Evolutionary conservation across 2,113 vertebrate genomes (phyloP).

Genomic region (Siniperca chuatsi): DNA sequence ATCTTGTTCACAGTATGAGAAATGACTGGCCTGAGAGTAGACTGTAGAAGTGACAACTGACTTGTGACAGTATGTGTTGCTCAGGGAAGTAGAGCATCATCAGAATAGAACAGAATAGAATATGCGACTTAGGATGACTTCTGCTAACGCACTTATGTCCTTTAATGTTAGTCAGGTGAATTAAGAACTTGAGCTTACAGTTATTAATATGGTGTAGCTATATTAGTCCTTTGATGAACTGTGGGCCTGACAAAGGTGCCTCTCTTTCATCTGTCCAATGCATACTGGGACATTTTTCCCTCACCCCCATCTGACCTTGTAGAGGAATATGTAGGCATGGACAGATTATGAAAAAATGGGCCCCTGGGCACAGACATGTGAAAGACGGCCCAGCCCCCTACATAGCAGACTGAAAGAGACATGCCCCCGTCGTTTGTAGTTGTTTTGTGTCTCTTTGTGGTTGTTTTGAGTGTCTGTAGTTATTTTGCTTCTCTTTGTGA

Average conservation of each 20-base stretch:
- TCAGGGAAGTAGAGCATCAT: conserved; percentile 12
- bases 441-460: not conserved
- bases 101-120: not conserved
- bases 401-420: not conserved
- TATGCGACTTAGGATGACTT: conserved; percentile 13
- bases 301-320: conserved; percentile 23
- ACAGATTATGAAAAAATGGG: conserved; percentile 6
- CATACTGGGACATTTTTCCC: conserved; percentile 8
- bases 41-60: conserved; percentile 29
- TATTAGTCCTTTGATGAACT: conserved; percentile 37
- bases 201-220: conserved; percentile 20
- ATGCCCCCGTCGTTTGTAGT: not conserved
- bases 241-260: not conserved
- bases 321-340: not conserved
- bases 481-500: not conserved
- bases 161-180: conserved; percentile 19
- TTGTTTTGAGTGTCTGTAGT: not conserved
- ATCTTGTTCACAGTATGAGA: conserved; percentile 45
- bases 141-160: not conserved
- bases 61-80: conserved; percentile 34
- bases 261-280: conserved; percentile 15
- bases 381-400: not conserved
- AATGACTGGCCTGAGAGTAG: conserved; percentile 38
- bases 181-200: conserved; percentile 25
- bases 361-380: not conserved